Evolutionary conservation across 1,140 invertebrate species (phyloP).

Genomic region (Hylaeus anthracinus): DNA sequence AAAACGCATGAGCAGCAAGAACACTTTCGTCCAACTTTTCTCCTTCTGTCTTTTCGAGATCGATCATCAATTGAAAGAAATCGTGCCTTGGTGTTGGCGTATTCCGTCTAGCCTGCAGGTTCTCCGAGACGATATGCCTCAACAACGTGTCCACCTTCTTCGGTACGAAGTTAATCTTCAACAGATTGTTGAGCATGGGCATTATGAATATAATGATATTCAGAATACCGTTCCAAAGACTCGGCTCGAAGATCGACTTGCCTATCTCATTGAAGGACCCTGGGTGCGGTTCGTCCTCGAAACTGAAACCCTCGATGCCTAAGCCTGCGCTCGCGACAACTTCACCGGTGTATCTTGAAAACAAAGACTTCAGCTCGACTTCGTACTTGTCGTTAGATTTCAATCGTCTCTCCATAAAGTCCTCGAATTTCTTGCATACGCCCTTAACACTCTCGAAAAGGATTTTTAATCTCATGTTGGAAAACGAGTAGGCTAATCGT

Average conservation of each 20-base stretch:
- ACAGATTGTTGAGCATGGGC: background rate
- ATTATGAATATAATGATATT: background rate
- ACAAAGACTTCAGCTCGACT: conserved; percentile 70
- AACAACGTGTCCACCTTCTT: conserved; percentile 46
- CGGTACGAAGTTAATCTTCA: conserved; percentile 28
- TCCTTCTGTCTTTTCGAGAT: conserved; percentile 39
- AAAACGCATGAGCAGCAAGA: conserved; percentile 30
- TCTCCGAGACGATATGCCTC: conserved; percentile 30
- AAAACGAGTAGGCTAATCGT: conserved; percentile 46
- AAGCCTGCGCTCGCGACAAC: conserved; percentile 80
- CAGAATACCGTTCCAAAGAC: background rate
- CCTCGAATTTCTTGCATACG: conserved; percentile 45
- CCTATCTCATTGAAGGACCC: conserved; percentile 53
- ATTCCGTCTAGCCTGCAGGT: conserved; percentile 29
- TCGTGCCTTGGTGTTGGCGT: conserved; percentile 46
- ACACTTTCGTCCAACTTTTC: conserved; percentile 34
- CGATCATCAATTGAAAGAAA: conserved; percentile 62
- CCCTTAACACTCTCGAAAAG: conserved; percentile 21
- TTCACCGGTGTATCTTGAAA: conserved; percentile 78
- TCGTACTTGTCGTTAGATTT: conserved; percentile 34
- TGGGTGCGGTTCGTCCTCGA: conserved; percentile 31
- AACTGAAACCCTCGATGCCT: conserved; percentile 72
- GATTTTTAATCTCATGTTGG: conserved; percentile 52
- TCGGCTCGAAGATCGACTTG: conserved; percentile 54
- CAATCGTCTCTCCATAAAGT: conserved; percentile 45